Percentiles rank a stretch among this genome's conserved stretches.
These are phyloP conservation scores for Rissa tridactyla DNA, from an alignment of 2,113 vertebrate species.

Conservation along the genomic window DNA sequence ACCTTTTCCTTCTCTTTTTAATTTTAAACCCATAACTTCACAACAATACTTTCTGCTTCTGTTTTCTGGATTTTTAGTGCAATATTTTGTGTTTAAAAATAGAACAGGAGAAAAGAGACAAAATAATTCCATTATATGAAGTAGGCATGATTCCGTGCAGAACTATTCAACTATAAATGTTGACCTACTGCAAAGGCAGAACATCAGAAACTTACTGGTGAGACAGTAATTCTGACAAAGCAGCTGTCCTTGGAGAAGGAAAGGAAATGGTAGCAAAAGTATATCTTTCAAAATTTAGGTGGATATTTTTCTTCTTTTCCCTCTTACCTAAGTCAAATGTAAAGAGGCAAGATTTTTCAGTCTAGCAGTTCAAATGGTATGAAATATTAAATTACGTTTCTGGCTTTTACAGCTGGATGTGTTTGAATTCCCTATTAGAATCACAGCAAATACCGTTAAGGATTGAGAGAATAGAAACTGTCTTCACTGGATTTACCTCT, in stretches of 20 bases:
- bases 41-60: neutral
- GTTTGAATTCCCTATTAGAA: neutral
- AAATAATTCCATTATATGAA: neutral
- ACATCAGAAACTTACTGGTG: neutral
- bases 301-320: neutral
- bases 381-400: neutral
- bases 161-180: neutral
- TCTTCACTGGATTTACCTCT: neutral
- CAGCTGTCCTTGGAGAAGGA: neutral
- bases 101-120: neutral
- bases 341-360: neutral
- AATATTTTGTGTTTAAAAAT: neutral
- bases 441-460: neutral
- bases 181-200: neutral
- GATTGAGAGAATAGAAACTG: neutral
- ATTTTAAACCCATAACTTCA: neutral
- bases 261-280: rapidly evolving
- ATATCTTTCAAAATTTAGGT: neutral
- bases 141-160: neutral
- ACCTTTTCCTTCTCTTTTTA: neutral
- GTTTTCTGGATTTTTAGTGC: neutral
- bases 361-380: neutral
- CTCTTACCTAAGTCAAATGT: neutral
- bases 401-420: neutral
- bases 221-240: neutral